These are phyloP conservation scores for Rhyzopertha dominica DNA, from an alignment of 1,140 invertebrate species.

Conservation along the genomic window DNA sequence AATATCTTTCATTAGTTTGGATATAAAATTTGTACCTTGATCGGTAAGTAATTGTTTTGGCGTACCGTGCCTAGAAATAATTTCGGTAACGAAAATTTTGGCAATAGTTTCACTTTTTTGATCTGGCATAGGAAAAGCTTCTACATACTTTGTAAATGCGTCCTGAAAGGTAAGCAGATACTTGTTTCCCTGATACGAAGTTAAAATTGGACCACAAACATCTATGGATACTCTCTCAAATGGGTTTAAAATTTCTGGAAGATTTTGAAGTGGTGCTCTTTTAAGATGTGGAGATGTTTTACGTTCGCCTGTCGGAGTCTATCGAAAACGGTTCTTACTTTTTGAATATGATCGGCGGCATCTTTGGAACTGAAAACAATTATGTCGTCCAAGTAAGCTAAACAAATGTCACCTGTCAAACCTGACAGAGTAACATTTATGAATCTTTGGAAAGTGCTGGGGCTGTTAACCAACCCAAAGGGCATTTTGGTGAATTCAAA, in stretches of 20 bases:
- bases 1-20: conserved; percentile 27
- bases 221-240: conserved; percentile 35
- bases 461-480: too few species aligned
- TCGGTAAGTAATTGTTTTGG: conserved; percentile 34
- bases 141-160: conserved; percentile 24
- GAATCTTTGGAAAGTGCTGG: conserved; percentile 11
- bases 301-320: too few species aligned
- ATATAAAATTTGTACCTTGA: conserved; percentile 34
- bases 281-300: conserved; percentile 18
- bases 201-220: conserved; percentile 41
- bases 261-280: conserved; percentile 15
- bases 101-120: conserved; percentile 27
- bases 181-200: conserved; percentile 26
- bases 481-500: background rate
- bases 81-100: conserved; percentile 21
- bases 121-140: conserved; percentile 23
- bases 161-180: conserved; percentile 43
- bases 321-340: too few species aligned
- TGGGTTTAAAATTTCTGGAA: too few species aligned
- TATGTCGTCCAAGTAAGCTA: conserved; percentile 12
- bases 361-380: conserved; percentile 6
- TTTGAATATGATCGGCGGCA: conserved; percentile 1
- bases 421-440: conserved; percentile 7
- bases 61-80: conserved; percentile 29
- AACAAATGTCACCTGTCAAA: conserved; percentile 5